Base-by-base conservation (phyloP, 1,140 invertebrate genomes). In the Saxidomus purpurata region DNA sequence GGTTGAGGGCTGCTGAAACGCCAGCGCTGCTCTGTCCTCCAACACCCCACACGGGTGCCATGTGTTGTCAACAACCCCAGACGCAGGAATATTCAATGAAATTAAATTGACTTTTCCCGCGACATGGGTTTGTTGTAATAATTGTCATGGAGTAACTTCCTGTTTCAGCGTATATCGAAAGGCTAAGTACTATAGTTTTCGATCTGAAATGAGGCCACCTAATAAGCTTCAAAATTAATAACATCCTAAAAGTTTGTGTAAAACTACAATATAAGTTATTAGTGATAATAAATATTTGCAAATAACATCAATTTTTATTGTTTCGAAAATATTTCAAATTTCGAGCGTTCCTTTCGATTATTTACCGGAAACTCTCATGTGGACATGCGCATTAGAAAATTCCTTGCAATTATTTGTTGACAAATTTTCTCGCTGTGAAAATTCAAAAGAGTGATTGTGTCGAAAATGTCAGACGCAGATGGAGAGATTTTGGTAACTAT, bases 101-200 rank as follows among this genome's bases (percentile, higher is more conserved):
- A 28, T 71, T 49, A n/a, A 19, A 80, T 81, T 71, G 89, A 86
- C 43, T 61, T 55, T 83, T 84, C 82, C 81, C 77, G 74, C 67
- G 69, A 38, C 61, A 31, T 86, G 89, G 85, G 63, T 89, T 91
- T 92, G 92, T 93, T 93, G 91, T 80, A 85, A 87, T 92, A 92
- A 93, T 93, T 89, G 92, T 92, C 92, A 93, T 91, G 91, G 92
- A 71, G 90, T 83, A 31, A 90, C 59, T 82, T 59, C 81, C 82
- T 82, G 74, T 89, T 82, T 71, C 19, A 82, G 40, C 25, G 38
- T 36, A 90, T 69, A 69, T 71, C 40, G 28, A 86, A 63, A 59
- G 88, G 71, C 28, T 80, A n/a, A 28, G 69, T n/a, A n/a, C n/a
- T n/a, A n/a, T n/a, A n/a, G n/a, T n/a, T n/a, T n/a, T n/a, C n/a